A percentile compares a stretch with the other conserved stretches of the same genome.
These are phyloP conservation scores for Tupaia chinensis DNA, from an alignment of 2,113 vertebrate species.

Conservation along the genomic window DNA sequence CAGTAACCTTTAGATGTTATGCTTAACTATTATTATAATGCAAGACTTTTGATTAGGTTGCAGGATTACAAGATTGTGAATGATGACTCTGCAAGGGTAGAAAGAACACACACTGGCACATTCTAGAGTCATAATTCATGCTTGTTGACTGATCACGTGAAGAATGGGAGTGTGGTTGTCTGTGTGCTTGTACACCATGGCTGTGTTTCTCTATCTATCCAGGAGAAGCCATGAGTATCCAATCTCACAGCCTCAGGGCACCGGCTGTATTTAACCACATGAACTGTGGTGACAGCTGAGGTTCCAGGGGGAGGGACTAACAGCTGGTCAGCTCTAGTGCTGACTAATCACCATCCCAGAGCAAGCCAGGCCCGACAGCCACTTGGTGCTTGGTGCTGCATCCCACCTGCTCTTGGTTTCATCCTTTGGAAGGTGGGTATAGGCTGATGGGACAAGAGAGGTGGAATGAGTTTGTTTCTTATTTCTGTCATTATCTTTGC, in stretches of 20 bases:
- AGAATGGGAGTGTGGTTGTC: neutral
- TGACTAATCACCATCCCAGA: neutral
- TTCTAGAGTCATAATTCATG: neutral
- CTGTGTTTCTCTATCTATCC: neutral
- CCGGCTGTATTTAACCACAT: neutral
- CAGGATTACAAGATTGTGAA: neutral
- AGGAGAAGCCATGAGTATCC: neutral
- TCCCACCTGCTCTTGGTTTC: neutral
- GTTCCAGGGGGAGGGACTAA: neutral
- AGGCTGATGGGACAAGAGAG: neutral
- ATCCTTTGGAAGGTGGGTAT: neutral
- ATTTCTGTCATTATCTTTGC: neutral
- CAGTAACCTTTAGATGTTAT: neutral
- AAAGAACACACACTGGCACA: neutral
- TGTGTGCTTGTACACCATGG: neutral
- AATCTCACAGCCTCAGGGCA: neutral
- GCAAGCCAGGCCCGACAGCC: neutral
- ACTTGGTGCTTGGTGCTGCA: neutral
- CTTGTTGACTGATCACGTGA: neutral
- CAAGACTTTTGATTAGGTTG: neutral
- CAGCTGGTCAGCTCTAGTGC: neutral
- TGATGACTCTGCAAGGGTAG: neutral
- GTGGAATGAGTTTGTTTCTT: neutral
- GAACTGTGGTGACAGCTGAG: neutral
- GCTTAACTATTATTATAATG: neutral